These are phyloP conservation scores for Phoxinus dragarum DNA, from an alignment of 2,797 vertebrate genomes.

Conservation along the genomic window DNA sequence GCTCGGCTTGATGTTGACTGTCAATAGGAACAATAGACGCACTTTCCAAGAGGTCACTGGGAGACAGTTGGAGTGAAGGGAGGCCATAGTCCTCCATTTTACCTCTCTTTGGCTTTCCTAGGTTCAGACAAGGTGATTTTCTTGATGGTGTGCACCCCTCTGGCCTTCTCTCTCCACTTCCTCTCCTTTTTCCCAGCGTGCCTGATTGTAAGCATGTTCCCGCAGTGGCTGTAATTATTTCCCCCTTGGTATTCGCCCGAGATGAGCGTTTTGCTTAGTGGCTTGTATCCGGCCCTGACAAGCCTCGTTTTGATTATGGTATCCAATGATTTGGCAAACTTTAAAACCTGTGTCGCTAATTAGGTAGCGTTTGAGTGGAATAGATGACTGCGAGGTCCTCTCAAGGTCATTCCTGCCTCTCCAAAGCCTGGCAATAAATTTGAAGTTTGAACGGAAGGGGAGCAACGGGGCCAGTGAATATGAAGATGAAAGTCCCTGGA, in stretches of 20 bases:
- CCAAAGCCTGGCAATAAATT: slow-evolving; percentile 64
- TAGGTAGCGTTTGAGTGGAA: slow-evolving; percentile 71
- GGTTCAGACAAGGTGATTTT: slow-evolving; percentile 48
- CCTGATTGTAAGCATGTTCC: slow-evolving; percentile 53
- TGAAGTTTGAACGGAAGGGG: slow-evolving; percentile 60
- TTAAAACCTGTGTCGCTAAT: slow-evolving; percentile 77
- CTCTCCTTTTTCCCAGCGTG: slow-evolving; percentile 33
- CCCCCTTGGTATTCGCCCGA: slow-evolving; percentile 59
- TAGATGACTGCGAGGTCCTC: slow-evolving; percentile 72
- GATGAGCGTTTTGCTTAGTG: slow-evolving; percentile 67
- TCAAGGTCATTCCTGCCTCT: slow-evolving; percentile 71
- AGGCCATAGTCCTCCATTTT: slow-evolving; percentile 44
- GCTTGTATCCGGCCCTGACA: slow-evolving; percentile 75
- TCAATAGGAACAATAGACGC: slow-evolving; percentile 75
- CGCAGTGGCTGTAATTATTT: slow-evolving; percentile 57
- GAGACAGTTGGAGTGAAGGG: slow-evolving; percentile 51
- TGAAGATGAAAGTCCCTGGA: slow-evolving; percentile 68
- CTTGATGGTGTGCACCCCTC: slow-evolving; percentile 27
- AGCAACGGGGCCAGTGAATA: slow-evolving; percentile 61
- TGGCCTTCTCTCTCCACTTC: slow-evolving; percentile 53
- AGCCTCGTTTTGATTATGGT: slow-evolving; percentile 73
- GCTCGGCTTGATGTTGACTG: slow-evolving; percentile 73
- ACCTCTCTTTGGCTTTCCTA: slow-evolving; percentile 14
- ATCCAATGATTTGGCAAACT: slow-evolving; percentile 74
- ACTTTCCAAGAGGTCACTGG: slow-evolving; percentile 52